Evolutionary conservation across 2,113 vertebrate species (phyloP).

Genomic region (Peromyscus maniculatus): DNA sequence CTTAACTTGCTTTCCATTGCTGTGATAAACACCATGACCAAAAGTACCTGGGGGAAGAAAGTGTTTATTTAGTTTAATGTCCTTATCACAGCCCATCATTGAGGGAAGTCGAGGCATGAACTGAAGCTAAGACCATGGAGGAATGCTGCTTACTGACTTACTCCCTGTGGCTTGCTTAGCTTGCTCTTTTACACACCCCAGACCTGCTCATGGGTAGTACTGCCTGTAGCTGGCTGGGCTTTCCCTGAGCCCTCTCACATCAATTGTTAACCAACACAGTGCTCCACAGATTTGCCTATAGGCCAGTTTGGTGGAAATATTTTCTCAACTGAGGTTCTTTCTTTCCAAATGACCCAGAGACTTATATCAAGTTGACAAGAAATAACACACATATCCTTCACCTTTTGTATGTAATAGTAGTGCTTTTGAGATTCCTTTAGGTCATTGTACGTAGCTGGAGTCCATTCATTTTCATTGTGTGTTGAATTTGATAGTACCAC

Average conservation of each 20-base stretch:
- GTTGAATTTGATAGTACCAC: background rate
- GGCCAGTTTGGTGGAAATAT: background rate
- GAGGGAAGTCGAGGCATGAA: background rate
- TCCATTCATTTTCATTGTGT: background rate
- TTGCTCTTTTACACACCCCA: background rate
- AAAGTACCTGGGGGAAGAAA: background rate
- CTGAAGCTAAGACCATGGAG: background rate
- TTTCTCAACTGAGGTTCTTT: background rate
- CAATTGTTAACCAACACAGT: background rate
- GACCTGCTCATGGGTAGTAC: background rate
- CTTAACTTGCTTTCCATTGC: background rate
- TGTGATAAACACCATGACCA: background rate
- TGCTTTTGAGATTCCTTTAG: constrained; percentile 31
- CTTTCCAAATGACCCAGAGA: background rate
- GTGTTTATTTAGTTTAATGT: background rate
- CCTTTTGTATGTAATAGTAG: background rate
- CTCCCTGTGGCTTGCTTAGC: background rate
- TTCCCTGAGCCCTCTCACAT: background rate
- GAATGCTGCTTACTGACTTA: background rate
- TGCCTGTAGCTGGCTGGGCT: background rate
- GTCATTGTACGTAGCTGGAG: background rate
- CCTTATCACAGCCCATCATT: background rate
- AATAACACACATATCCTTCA: background rate
- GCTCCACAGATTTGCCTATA: too few relatives aligned
- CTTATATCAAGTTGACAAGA: background rate